Conservation (phyloP, 2,797 vertebrate genomes). For the Cossypha caffra region DNA sequence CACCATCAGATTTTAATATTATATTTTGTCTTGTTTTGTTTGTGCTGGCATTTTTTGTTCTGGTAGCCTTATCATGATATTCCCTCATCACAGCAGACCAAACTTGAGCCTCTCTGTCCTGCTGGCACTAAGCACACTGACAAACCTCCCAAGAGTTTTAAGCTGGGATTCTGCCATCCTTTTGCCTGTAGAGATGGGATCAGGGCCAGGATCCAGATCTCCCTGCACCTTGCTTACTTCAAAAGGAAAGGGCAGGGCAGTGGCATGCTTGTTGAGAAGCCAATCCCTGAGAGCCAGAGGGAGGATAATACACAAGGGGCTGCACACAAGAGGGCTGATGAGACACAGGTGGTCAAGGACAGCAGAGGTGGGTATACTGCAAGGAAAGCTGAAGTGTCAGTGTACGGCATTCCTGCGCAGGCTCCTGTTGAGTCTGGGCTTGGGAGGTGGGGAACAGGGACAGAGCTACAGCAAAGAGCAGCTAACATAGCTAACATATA, state of each 20-base stretch:
- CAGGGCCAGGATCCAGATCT: background rate
- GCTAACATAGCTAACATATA: background rate
- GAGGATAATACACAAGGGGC: background rate
- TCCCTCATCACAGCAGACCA: background rate
- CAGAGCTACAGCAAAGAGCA: background rate
- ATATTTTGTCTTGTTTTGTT: background rate
- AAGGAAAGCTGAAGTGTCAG: background rate
- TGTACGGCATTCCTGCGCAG: background rate
- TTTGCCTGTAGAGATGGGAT: background rate
- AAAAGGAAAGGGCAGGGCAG: background rate
- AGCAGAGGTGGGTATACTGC: background rate
- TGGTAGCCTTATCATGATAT: background rate
- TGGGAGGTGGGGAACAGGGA: fast-evolving
- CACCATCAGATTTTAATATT: background rate
- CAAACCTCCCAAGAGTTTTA: background rate
- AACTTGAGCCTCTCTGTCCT: background rate
- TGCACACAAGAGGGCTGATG: background rate
- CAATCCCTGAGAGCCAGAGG: background rate
- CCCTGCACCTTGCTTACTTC: background rate
- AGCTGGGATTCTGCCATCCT: background rate
- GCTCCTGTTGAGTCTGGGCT: background rate
- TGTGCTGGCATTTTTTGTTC: background rate
- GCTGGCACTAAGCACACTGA: fast-evolving
- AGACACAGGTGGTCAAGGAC: background rate
- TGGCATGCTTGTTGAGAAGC: background rate